Evolutionary conservation across 2,113 vertebrate genomes (phyloP).

Genomic region (Ictalurus punctatus): DNA sequence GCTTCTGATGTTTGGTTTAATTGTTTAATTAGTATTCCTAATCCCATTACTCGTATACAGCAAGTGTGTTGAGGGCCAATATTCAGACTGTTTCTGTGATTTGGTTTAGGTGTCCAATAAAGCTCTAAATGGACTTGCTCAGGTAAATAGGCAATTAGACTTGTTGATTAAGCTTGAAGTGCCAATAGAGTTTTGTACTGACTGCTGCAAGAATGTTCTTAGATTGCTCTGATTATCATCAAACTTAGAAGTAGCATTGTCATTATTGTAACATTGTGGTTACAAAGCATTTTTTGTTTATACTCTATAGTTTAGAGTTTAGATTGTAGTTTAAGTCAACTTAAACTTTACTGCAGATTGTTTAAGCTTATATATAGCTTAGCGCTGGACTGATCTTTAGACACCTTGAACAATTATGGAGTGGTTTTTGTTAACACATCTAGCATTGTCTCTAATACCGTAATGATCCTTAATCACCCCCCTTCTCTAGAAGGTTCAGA

Average conservation of each 20-base stretch:
- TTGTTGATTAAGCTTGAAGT: not conserved
- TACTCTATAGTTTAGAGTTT: too few relatives aligned
- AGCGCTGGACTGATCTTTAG: not conserved
- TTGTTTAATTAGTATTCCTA: conserved; percentile 37
- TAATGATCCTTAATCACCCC: conserved; percentile 36
- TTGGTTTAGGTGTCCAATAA: conserved; percentile 76
- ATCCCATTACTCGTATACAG: conserved; percentile 15
- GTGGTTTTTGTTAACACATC: not conserved
- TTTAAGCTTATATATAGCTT: not conserved
- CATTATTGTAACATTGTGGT: not conserved
- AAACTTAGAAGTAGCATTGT: conserved; percentile 6
- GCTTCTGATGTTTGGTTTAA: conserved; percentile 52
- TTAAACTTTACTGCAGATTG: not conserved
- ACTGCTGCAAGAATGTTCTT: conserved; percentile 12
- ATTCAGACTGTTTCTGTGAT: conserved; percentile 62
- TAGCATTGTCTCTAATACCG: not conserved
- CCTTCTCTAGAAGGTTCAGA: conserved; percentile 36
- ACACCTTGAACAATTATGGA: not conserved
- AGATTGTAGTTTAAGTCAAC: not conserved
- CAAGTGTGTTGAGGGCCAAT: conserved; percentile 20
- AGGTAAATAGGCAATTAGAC: conserved; percentile 73
- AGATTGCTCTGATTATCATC: not conserved
- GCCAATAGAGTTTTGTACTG: not conserved
- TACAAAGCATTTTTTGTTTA: not conserved
- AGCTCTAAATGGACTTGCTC: conserved; percentile 84